Conservation (phyloP, 2,888 invertebrate genomes). For the Macropis europaea region DNA sequence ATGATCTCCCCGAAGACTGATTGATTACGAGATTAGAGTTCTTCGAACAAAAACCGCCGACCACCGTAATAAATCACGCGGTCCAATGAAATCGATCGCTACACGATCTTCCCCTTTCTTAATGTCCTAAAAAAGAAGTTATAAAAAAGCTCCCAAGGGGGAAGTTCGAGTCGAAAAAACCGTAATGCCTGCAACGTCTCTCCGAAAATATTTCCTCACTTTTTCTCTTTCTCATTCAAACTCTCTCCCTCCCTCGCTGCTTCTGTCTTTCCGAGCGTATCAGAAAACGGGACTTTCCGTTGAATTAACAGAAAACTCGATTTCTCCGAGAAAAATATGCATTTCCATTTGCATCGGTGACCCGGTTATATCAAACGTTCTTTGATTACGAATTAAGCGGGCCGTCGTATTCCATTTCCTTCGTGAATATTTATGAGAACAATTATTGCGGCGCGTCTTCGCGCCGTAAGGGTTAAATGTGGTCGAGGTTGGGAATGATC, state of each 20-base stretch:
- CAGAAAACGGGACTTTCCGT: no score
- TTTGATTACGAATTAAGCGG: no score
- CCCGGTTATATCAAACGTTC: no score
- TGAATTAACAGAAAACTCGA: no score
- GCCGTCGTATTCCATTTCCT: not conserved
- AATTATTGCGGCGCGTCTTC: not conserved
- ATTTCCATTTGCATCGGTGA: no score
- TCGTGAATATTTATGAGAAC: not conserved
- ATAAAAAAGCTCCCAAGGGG: no score
- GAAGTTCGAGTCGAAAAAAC: no score
- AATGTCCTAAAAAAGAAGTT: constrained; percentile 18
- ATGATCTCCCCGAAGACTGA: constrained; percentile 34
- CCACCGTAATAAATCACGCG: constrained; percentile 53
- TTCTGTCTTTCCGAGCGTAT: no score
- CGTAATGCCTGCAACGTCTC: no score
- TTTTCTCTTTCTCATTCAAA: not conserved
- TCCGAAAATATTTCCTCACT: not conserved
- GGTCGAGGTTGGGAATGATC: not conserved
- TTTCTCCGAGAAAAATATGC: no score
- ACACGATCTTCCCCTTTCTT: constrained; percentile 29
- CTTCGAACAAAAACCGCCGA: constrained; percentile 13
- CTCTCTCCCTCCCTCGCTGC: no score
- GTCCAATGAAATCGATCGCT: constrained; percentile 44
- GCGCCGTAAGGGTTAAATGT: not conserved
- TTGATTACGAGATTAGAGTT: constrained; percentile 50